Percentiles rank a stretch among this genome's conserved stretches.
phyloP scores from a whole-genome alignment of 37 sponge, comb jelly and placozoan species.

The Spongia lamella region DNA sequence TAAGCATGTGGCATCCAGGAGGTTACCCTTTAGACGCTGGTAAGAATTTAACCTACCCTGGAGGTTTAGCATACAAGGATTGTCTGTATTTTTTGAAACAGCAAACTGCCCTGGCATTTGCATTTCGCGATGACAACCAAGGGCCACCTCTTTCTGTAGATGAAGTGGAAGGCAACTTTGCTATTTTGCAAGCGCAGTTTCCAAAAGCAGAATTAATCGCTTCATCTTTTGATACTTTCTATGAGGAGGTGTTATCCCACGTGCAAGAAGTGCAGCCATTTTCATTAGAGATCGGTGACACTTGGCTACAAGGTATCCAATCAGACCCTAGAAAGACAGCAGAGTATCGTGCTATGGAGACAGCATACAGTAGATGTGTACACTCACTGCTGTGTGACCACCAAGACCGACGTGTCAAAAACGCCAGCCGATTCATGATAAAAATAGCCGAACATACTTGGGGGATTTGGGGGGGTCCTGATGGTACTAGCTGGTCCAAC shows the following conservation, averaged over 20 bases:
- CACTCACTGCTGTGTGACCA: conserved; percentile 1
- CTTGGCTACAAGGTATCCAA: conserved; percentile 66
- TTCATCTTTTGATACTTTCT: conserved; percentile 53
- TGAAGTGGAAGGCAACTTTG: conserved; percentile 39
- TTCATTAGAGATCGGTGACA: conserved; percentile 57
- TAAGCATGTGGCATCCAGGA: conserved; percentile 77
- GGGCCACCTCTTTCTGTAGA: conserved; percentile 61
- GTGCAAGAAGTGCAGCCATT: too few species aligned
- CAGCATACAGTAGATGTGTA: conserved; percentile 6
- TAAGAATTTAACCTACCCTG: conserved; percentile 10
- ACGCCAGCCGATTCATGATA: conserved; percentile 39
- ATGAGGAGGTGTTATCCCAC: neutral
- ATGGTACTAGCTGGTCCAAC: conserved; percentile 53
- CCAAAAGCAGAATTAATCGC: conserved; percentile 51
- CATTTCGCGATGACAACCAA: conserved; percentile 71
- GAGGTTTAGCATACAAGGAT: conserved; percentile 50
- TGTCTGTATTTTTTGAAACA: conserved; percentile 10
- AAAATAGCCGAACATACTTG: conserved; percentile 74
- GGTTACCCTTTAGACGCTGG: conserved; percentile 67
- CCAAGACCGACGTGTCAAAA: neutral
- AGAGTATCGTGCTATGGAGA: conserved; percentile 30
- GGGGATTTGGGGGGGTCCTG: conserved; percentile 48
- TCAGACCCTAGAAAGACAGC: conserved; percentile 68
- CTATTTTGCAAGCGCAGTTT: conserved; percentile 30
- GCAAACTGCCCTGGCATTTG: conserved; percentile 55